Evolutionary conservation across 64 coral and sea anemone genomes (phyloP), one percentile per base, ranked within the genome.

Genomic region (Pocillopora verrucosa): DNA sequence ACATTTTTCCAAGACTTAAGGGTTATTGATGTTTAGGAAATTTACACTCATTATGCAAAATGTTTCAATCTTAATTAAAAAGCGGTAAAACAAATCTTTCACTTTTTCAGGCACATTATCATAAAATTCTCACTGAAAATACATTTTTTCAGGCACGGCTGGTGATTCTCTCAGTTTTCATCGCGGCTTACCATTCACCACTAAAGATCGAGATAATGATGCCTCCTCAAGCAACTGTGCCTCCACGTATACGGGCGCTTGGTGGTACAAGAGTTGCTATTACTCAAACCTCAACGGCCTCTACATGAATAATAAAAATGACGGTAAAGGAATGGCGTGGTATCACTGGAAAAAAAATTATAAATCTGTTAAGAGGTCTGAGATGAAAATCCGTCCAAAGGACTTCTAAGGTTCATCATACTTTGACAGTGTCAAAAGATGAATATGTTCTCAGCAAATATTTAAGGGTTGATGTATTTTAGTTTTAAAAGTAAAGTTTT

Each of bases 141-240:
- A 19, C 19, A 2, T 2, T 67, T 67, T 20, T 7, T 6, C 64
- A 67, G 16, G 64, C 0, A 67, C 64, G 14, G 64, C 17, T 67
- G 16, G 64, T 67, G 16, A 67, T 19, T 67, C 64, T 67, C 64
- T 67, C 16, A 22, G 64, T 20, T 20, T n/a, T 67, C 64, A 67
- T 67, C 64, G 16, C 19, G 58, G 58, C 45, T 19, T 2, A 15
- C 11, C 26, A 60, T 60, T 58, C 30, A 16, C 11, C 79, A 88
- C 86, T 72, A 88, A 88, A 88, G 86, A 88, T 35, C 70, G 72
- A 13, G 86, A 88, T 37, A 58, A 88, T 24, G 86, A 88, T 26
- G 13, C 13, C 9, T 14, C 4, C 16, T 64, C 56, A 30, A 60
- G 0, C 25, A 35, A 70, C 86, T 88, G 86, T 76, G 86, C 72